Conservation (phyloP, 2,113 vertebrate genomes). For the Sisor rabdophorus region DNA sequence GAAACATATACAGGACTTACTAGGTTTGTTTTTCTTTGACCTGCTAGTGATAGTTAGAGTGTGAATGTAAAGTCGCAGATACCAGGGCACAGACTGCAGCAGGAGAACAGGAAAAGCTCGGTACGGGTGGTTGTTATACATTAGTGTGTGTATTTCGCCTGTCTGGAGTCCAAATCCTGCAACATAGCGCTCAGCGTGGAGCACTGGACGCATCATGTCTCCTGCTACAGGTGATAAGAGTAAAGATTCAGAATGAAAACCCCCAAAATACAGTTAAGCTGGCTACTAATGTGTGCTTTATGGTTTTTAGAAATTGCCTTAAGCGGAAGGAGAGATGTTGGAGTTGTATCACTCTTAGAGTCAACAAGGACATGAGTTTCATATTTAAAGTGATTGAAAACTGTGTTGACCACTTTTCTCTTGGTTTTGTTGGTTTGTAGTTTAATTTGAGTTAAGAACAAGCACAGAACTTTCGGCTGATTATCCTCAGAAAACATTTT, state of each 20-base stretch:
- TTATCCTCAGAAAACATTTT: no score
- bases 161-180: conserved; percentile 89
- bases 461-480: no score
- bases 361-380: no score
- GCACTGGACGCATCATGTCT: conserved; percentile 75
- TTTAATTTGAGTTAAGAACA: no score
- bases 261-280: no score
- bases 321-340: no score
- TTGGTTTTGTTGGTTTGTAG: no score
- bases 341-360: no score
- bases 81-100: conserved; percentile 92
- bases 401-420: no score
- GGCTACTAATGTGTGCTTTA: no score
- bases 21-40: conserved; percentile 89
- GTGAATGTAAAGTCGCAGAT: conserved; percentile 90
- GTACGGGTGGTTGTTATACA: conserved; percentile 90
- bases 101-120: conserved; percentile 88
- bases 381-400: no score
- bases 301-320: no score
- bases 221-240: conserved; percentile 55
- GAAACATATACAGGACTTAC: conserved; percentile 64
- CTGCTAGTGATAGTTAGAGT: conserved; percentile 89
- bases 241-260: not conserved
- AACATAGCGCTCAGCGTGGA: conserved; percentile 88
- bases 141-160: conserved; percentile 86